Evolutionary conservation across 2,888 invertebrate genomes (phyloP).

Genomic region (Macaria liturata): DNA sequence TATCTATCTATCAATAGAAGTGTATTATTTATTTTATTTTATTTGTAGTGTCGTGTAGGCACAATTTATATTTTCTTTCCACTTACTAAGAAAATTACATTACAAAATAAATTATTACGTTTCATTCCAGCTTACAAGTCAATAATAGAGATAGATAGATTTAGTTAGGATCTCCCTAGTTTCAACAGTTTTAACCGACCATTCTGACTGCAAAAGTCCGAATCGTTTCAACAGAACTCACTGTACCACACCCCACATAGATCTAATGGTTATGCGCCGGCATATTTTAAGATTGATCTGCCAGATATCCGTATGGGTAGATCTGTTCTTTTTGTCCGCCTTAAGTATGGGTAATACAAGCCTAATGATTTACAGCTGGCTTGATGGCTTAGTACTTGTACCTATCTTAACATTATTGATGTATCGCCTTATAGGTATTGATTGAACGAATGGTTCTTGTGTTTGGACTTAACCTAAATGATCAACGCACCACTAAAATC

Average conservation of each 20-base stretch:
- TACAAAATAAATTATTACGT: too few relatives aligned
- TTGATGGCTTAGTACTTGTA: constrained; percentile 3
- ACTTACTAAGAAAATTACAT: too few relatives aligned
- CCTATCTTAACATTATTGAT: neutral
- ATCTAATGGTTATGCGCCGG: constrained; percentile 22
- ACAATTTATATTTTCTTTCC: too few relatives aligned
- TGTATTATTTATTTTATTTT: too few relatives aligned
- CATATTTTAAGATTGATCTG: constrained; percentile 33
- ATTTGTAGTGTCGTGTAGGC: too few relatives aligned
- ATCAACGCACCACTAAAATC: neutral
- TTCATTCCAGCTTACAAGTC: too few relatives aligned
- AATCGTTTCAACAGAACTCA: too few relatives aligned
- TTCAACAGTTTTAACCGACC: too few relatives aligned
- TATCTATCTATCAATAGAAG: too few relatives aligned
- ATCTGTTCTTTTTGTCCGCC: constrained; percentile 20
- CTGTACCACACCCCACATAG: neutral
- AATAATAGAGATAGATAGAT: neutral
- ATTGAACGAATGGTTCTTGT: neutral
- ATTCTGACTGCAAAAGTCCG: too few relatives aligned
- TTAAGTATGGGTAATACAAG: constrained; percentile 28
- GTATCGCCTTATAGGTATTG: neutral
- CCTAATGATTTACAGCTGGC: constrained; percentile 23
- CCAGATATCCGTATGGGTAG: constrained; percentile 31
- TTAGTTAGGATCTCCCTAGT: neutral
- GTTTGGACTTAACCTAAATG: neutral